phyloP scores from a whole-genome alignment of 1,140 invertebrate genomes.

The Ceratitis capitata region DNA sequence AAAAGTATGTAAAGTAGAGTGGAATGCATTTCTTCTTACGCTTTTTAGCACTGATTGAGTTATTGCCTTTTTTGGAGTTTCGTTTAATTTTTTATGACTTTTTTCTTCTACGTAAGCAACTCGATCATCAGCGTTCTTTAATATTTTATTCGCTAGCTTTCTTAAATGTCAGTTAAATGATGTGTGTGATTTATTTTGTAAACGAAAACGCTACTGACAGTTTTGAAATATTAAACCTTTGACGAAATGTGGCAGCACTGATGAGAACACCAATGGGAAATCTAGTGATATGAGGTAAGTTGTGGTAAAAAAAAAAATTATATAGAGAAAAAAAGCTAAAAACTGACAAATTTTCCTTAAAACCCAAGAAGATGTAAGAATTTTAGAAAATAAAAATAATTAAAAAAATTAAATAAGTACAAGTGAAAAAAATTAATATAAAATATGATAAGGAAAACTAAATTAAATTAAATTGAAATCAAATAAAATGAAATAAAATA shows the following conservation, averaged over 20 bases:
- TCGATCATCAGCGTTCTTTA: too few species aligned
- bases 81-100: too few species aligned
- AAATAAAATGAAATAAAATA: too few species aligned
- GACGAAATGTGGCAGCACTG: neutral
- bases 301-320: too few species aligned
- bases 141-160: neutral
- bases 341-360: too few species aligned
- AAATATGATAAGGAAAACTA: too few species aligned
- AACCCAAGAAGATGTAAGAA: too few species aligned
- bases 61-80: neutral
- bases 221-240: conserved; percentile 25
- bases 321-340: too few species aligned
- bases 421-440: too few species aligned
- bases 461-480: too few species aligned
- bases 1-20: neutral
- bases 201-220: neutral
- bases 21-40: neutral
- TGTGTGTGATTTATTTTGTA: neutral
- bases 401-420: too few species aligned
- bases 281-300: neutral
- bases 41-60: neutral
- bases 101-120: neutral
- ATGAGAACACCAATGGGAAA: neutral
- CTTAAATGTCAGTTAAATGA: neutral
- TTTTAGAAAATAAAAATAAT: neutral